Base-by-base conservation (phyloP, 2,113 vertebrate genomes). In the Erythrocercus mccallii region DNA sequence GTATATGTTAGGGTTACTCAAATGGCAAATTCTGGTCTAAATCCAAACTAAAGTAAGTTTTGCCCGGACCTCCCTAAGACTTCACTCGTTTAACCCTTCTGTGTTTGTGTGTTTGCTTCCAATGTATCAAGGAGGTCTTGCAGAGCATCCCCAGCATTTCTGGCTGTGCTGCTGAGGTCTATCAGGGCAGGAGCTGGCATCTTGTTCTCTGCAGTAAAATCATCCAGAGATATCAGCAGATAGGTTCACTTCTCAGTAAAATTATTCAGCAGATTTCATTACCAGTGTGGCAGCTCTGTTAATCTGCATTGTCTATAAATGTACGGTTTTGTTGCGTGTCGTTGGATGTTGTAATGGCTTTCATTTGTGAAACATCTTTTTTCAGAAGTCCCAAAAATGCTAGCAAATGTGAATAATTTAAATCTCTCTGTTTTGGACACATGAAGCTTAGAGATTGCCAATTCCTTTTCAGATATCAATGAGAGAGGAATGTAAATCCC, bases 21-120 rank as follows among this genome's bases (percentile, higher is more conserved):
- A 81, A 94, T 94, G 91, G 94, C 91, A 92, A 93, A 96, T 94
- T 95, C 86, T 97, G 86, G 80, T 90, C 82, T 82, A 73, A 90
- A 92, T 96, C 90, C 95, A 96, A 94, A 77, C 79, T 85, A 57
- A 94, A 88, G 69, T 42, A 81, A 77, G 88, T 95, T 95, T 92
- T 90, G 56, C 60, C 51, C 82, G 88, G 82, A 83, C 76, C 71
- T 93, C 69, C 69, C 19, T 40, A 74, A 90, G 72, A 74, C 22
- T 54, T 83, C 47, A 54, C 31, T 88, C 13, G 5, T 92, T 96
- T 95, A 96, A 97, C 92, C 83, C 95, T 94, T 94, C 35, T 44
- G 23, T 73, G 51, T 73, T 93, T 73, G 47, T 6, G 21, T 35
- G 35, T 64, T 92, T 40, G 10, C 23, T 83, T 68, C 18, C 45